Base-by-base conservation (phyloP, 2,113 vertebrate genomes). In the Lepisosteus osseus region DNA sequence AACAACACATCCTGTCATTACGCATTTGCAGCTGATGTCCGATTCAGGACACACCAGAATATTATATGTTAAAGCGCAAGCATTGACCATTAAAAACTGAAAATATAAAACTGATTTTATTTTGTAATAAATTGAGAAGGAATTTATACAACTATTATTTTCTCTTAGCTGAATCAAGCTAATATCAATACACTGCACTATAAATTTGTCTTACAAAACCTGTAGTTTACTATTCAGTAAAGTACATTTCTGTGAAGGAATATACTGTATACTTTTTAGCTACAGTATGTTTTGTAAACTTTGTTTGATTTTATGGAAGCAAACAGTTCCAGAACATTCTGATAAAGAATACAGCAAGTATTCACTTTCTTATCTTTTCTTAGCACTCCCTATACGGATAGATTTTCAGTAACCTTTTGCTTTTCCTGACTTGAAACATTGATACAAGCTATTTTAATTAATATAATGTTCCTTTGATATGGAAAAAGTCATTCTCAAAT, bases 331-430 rank as follows among this genome's bases (percentile, higher is more conserved):
- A 82, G 81, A 86, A 82, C 79, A 82, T 77, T 79, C 85, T 72
- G 88, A 91, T 90, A 90, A 89, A 82, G 78, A 63, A 80, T 3
- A 82, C 82, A 81, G 82, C 85, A 83, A 82, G 81, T 78, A 80
- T 79, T 82, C 82, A 72, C 66, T 75, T 81, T 80, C 86, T 90
- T 90, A 91, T 91, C 90, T 83, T 78, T 4, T 83, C 76, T 72
- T 70, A 74, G 83, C 89, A 91, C 82, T 83, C 84, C 85, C 76
- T 83, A 85, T 86, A 85, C 79, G 62, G 68, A 84, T 68, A 79
- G 74, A 85, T 87, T 87, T 72, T 73, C 72, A 59, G 77, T 63
- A 74, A 74, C 68, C 80, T 62, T 70, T 51, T 51, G 41, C 62
- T 65, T 66, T 29, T 56, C 45, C 51, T 77, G 59, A 41, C 14